These are phyloP conservation scores for Myrmecobius fasciatus DNA, from an alignment of 2,113 vertebrate species.

Conservation along the genomic window DNA sequence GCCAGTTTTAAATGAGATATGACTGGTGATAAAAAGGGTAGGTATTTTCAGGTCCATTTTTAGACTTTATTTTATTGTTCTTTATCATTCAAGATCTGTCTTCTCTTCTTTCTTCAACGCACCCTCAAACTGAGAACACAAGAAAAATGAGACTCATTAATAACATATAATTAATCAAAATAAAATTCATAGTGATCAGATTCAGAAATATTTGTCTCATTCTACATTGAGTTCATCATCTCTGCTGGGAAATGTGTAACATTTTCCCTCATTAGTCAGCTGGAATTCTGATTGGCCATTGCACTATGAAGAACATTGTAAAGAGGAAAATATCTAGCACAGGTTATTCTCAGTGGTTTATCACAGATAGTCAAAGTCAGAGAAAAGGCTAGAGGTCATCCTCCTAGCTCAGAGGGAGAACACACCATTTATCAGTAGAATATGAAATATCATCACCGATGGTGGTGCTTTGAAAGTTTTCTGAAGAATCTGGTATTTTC, in stretches of 20 bases:
- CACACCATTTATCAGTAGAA: neutral
- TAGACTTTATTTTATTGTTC: neutral
- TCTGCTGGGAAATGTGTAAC: neutral
- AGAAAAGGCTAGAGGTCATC: neutral
- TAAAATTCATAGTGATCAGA: neutral
- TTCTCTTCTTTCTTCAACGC: neutral
- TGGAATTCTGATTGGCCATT: neutral
- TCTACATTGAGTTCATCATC: neutral
- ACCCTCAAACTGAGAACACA: neutral
- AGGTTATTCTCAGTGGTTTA: neutral
- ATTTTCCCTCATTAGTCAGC: neutral
- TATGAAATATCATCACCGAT: neutral
- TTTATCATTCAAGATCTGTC: neutral
- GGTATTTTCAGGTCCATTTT: neutral
- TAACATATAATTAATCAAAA: neutral
- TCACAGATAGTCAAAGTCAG: neutral
- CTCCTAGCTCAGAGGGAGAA: neutral
- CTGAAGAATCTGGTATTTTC: neutral
- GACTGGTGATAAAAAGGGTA: neutral
- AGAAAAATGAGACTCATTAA: neutral
- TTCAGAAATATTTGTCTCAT: neutral
- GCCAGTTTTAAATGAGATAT: neutral
- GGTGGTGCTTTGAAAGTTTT: neutral
- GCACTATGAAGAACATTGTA: neutral
- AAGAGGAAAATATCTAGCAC: neutral